Base-by-base conservation (phyloP, 2,113 vertebrate genomes). In the Micronycteris hirsuta region DNA sequence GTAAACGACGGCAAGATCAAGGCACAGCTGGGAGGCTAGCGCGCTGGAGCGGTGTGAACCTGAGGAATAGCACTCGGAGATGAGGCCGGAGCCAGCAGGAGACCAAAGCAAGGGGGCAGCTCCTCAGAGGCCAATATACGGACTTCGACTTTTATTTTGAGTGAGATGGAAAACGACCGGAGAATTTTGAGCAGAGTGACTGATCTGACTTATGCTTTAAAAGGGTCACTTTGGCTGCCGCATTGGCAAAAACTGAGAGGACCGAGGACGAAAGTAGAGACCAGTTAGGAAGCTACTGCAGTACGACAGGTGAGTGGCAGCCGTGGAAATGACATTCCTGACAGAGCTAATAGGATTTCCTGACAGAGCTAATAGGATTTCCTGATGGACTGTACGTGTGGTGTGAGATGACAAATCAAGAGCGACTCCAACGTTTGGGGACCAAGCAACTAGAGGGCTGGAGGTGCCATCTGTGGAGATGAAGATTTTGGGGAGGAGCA, bases 331-430 rank as follows among this genome's bases (percentile, higher is more conserved):
- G 31, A n/a, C n/a, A n/a, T n/a, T n/a, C n/a, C n/a, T n/a, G 28
- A n/a, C 38, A 82, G 83, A 24, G 76, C 54, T 63, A 45, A 13
- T 19, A 20, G n/a, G n/a, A n/a, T n/a, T n/a, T n/a, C n/a, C n/a
- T n/a, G n/a, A 43, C 43, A 43, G 43, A 43, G 43, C 43, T 43
- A 43, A 8, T 0, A 70, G 61, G 19, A 70, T 83, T 78, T 91
- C 26, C 61, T 24, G 1, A 73, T 14, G 26, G 41, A 74, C 0
- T 20, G 15, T 15, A 67, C 7, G 0, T 26, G 5, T 41, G 28
- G 20, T 41, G 12, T 22, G 24, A 63, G 41, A 28, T 28, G 78
- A 83, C 3, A 20, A 65, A 61, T 52, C 43, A 68, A n/a, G 28
- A 82, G 90, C 0, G 54, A 71, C 56, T 70, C 17, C 4, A 41